Evolutionary conservation across 2,113 vertebrate species (phyloP).

Genomic region (Gambusia holbrooki): DNA sequence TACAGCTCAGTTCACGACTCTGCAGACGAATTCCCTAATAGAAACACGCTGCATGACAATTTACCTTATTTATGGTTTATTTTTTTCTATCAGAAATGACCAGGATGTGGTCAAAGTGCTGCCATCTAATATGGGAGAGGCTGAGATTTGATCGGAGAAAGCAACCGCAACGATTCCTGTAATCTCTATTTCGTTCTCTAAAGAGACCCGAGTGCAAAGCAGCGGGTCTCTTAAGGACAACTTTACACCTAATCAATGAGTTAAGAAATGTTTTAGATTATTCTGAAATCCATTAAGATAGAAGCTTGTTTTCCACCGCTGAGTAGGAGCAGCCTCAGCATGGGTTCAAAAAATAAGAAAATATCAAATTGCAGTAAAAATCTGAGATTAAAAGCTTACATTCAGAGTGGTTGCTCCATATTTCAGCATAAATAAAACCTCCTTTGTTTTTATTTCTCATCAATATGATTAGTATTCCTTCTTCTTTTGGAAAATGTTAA

Average conservation of each 20-base stretch:
- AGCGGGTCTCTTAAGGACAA: constrained; percentile 3
- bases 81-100: not conserved
- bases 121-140: constrained; percentile 36
- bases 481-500: too few relatives aligned
- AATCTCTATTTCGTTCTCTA: constrained; percentile 3
- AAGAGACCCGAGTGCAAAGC: not conserved
- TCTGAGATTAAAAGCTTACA: too few relatives aligned
- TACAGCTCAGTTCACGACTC: constrained; percentile 12
- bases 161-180: constrained; percentile 17
- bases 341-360: not conserved
- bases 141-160: constrained; percentile 12
- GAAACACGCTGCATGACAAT: too few relatives aligned
- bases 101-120: constrained; percentile 44
- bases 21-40: not conserved
- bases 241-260: constrained; percentile 18
- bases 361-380: too few relatives aligned
- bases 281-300: constrained; percentile 17
- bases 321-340: not conserved
- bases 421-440: too few relatives aligned
- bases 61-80: not conserved
- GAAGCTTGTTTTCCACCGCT: constrained; percentile 1
- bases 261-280: constrained; percentile 16
- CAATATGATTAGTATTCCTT: too few relatives aligned
- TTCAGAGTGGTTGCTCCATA: too few relatives aligned
- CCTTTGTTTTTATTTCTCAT: too few relatives aligned